These are phyloP conservation scores for Sebastes trivittatus DNA, from an alignment of 2,797 vertebrate genomes.

Conservation along the genomic window DNA sequence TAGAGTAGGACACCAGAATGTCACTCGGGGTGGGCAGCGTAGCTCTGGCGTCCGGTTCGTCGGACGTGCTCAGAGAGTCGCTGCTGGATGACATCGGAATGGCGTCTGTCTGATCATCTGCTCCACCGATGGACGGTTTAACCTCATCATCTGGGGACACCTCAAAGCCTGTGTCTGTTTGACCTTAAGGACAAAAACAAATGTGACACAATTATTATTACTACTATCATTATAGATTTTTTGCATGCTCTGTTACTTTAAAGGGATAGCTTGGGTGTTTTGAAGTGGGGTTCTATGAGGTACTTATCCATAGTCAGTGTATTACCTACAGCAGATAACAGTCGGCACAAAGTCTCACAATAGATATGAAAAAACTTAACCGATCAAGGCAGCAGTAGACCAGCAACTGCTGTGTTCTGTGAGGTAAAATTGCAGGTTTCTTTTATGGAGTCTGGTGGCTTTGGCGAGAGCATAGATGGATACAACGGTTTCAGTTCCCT, in stretches of 20 bases:
- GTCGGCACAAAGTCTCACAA: too few species aligned
- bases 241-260: background rate
- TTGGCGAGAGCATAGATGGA: too few species aligned
- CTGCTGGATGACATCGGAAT: constrained; percentile 84
- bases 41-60: constrained; percentile 86
- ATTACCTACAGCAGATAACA: too few species aligned
- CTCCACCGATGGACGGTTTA: constrained; percentile 34
- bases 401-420: too few species aligned
- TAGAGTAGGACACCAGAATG: constrained; percentile 97
- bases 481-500: too few species aligned
- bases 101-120: constrained; percentile 83
- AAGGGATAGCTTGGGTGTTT: background rate
- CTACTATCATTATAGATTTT: background rate
- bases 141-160: constrained; percentile 78
- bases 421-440: too few species aligned
- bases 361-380: rapidly evolving
- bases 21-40: constrained; percentile 90
- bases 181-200: constrained; percentile 70
- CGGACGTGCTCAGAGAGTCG: constrained; percentile 57
- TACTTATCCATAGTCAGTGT: too few species aligned
- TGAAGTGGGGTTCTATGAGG: background rate
- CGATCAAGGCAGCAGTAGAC: too few species aligned
- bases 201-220: background rate
- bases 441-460: too few species aligned
- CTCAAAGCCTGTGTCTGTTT: constrained; percentile 87